phyloP scores from a whole-genome alignment of 1,140 invertebrate species.

The Chionoecetes opilio region DNA sequence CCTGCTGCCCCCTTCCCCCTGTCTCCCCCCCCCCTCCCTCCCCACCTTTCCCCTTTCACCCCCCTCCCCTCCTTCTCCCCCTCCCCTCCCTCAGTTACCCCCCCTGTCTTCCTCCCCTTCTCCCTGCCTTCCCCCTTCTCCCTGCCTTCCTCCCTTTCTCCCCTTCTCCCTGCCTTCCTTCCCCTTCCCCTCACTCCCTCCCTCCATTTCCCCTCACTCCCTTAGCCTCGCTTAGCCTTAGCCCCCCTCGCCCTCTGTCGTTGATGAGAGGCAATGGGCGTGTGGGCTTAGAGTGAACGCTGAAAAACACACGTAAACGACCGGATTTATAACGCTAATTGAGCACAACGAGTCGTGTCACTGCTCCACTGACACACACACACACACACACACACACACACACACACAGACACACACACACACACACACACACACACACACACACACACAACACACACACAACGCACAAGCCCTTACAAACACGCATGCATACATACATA shows the following conservation, averaged over 20 bases:
- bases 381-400: not conserved
- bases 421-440: conserved; percentile 33
- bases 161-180: too few relatives aligned
- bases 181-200: too few relatives aligned
- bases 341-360: conserved; percentile 4
- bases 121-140: too few relatives aligned
- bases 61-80: too few relatives aligned
- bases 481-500: conserved; percentile 30
- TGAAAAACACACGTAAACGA: not conserved
- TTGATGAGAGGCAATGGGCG: conserved; percentile 2
- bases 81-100: too few relatives aligned
- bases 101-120: too few relatives aligned
- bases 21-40: too few relatives aligned
- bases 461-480: too few relatives aligned
- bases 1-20: not conserved
- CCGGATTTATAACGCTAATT: not conserved
- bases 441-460: conserved; percentile 36
- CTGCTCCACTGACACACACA: conserved; percentile 25
- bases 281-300: conserved; percentile 12
- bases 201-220: too few relatives aligned
- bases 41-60: too few relatives aligned
- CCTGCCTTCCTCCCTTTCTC: too few relatives aligned
- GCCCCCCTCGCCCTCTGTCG: not conserved
- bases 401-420: conserved; percentile 18
- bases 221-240: too few relatives aligned